Evolutionary conservation across 2,888 invertebrate species (phyloP).

Genomic region (Fabriciana adippe): DNA sequence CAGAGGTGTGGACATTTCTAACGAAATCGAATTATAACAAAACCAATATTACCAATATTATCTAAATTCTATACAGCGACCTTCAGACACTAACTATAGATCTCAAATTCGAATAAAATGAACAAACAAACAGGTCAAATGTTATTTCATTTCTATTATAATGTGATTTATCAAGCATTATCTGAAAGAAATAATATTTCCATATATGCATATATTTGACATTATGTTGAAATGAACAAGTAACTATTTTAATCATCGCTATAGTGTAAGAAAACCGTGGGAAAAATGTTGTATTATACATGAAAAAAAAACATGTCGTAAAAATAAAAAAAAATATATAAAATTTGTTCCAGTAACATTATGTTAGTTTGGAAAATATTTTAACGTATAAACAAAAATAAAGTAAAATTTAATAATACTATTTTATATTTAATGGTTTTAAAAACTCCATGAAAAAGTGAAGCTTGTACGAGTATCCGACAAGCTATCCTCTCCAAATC

Average conservation of each 20-base stretch:
- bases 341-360: not conserved
- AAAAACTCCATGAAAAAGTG: no score
- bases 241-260: constrained; percentile 4
- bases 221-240: constrained; percentile 21
- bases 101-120: constrained; percentile 20
- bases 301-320: not conserved
- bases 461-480: no score
- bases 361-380: no score
- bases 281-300: not conserved
- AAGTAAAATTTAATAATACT: no score
- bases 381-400: no score
- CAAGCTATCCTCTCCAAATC: no score
- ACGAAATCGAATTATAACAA: constrained; percentile 74
- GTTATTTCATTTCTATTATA: constrained; percentile 16
- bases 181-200: constrained; percentile 28
- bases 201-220: constrained; percentile 31
- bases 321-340: not conserved
- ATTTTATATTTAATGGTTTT: no score
- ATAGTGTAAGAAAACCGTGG: constrained; percentile 3
- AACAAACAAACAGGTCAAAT: constrained; percentile 10
- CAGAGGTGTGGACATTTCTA: constrained; percentile 72
- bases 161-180: constrained; percentile 30
- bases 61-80: not conserved
- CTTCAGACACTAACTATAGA: constrained; percentile 20
- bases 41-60: constrained; percentile 27